Conservation (phyloP, 64 coral and sea anemone genomes). For the Stylophora pistillata region DNA sequence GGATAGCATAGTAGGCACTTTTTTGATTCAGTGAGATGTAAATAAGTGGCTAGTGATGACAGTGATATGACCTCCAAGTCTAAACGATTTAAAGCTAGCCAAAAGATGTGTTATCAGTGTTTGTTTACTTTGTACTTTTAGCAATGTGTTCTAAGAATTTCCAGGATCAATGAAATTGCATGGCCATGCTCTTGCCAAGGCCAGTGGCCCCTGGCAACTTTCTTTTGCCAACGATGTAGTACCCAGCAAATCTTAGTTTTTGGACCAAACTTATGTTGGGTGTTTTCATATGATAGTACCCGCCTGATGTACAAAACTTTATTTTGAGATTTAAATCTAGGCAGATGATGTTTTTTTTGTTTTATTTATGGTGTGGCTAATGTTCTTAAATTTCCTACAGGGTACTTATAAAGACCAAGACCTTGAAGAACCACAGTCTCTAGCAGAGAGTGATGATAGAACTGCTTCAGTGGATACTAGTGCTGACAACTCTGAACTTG, state of each 20-base stretch:
- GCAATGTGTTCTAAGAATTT: conserved; percentile 29
- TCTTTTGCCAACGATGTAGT: conserved; percentile 18
- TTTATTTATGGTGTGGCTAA: conserved; percentile 19
- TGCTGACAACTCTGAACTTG: conserved; percentile 24
- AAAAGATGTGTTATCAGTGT: neutral
- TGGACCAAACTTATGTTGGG: too few species aligned
- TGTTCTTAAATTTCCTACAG: conserved; percentile 9
- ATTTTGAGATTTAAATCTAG: neutral
- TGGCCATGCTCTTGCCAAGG: conserved; percentile 13
- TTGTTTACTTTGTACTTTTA: conserved; percentile 14
- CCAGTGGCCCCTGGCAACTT: conserved; percentile 12
- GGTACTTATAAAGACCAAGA: conserved; percentile 3
- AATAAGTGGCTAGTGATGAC: neutral
- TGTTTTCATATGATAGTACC: neutral
- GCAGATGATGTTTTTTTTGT: conserved; percentile 23
- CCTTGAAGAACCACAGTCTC: conserved; percentile 17
- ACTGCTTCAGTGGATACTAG: neutral
- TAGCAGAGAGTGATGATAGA: conserved; percentile 20
- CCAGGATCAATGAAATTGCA: conserved; percentile 22
- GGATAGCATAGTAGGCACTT: too few species aligned
- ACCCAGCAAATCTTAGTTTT: conserved; percentile 12
- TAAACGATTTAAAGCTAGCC: neutral
- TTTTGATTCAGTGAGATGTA: too few species aligned
- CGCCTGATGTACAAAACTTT: neutral
- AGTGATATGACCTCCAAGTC: neutral